Conservation (phyloP, 1,140 invertebrate genomes). For the Plectus sambesii region DNA sequence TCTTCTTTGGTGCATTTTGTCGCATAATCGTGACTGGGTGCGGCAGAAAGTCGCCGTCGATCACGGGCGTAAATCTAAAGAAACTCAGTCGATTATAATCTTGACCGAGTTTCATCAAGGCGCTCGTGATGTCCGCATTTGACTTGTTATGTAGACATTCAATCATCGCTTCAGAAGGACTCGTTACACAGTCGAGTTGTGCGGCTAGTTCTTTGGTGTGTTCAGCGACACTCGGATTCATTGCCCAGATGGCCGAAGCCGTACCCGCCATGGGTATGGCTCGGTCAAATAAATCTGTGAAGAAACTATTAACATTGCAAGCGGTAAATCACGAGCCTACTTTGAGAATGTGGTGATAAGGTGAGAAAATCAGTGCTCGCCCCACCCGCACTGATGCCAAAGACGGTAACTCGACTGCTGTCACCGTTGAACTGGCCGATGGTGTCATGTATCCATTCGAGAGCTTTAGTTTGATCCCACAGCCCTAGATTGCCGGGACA, state of each 20-base stretch:
- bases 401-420: slow-evolving; percentile 46
- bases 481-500: slow-evolving; percentile 47
- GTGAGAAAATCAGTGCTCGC: slow-evolving; percentile 18
- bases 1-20: too few species aligned
- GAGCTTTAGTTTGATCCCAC: slow-evolving; percentile 45
- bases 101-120: too few species aligned
- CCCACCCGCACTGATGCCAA: slow-evolving; percentile 42
- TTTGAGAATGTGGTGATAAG: slow-evolving; percentile 26
- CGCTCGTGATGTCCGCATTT: too few species aligned
- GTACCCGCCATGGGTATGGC: slow-evolving; percentile 37
- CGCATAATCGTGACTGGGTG: too few species aligned
- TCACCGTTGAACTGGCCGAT: slow-evolving; percentile 55
- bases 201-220: too few species aligned
- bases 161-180: too few species aligned
- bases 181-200: too few species aligned
- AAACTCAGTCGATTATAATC: too few species aligned
- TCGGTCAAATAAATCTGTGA: slow-evolving; percentile 28
- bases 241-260: slow-evolving; percentile 28
- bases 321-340: too few species aligned
- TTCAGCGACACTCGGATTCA: slow-evolving; percentile 13
- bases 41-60: too few species aligned
- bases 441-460: slow-evolving; percentile 46
- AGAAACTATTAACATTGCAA: slow-evolving; percentile 10
- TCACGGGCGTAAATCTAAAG: too few species aligned
- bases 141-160: too few species aligned